Evolutionary conservation across 2,888 invertebrate species (phyloP).

Genomic region (Thumatha senex): DNA sequence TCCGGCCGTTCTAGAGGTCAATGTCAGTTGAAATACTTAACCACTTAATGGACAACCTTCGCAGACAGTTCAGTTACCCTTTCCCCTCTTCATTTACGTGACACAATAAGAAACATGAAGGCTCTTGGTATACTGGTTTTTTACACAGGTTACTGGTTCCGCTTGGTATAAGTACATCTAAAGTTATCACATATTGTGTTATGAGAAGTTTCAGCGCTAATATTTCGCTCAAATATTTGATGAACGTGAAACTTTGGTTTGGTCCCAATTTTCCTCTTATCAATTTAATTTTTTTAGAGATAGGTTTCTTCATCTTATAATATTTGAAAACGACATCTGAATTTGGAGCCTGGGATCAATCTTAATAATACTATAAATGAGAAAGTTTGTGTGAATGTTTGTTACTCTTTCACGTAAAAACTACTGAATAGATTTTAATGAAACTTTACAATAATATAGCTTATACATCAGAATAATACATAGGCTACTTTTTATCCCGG

Average conservation of each 20-base stretch:
- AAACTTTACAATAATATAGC: no score
- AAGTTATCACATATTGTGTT: slow-evolving; percentile 40
- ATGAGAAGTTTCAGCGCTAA: slow-evolving; percentile 37
- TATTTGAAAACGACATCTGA: no score
- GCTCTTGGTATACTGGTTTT: slow-evolving; percentile 46
- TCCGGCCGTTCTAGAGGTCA: slow-evolving; percentile 69
- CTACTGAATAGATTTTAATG: no score
- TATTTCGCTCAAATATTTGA: slow-evolving; percentile 27
- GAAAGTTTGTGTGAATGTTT: no score
- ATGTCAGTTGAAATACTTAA: slow-evolving; percentile 63
- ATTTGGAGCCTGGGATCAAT: no score
- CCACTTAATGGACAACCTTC: slow-evolving; percentile 49
- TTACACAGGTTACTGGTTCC: slow-evolving; percentile 54
- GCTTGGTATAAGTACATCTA: slow-evolving; percentile 40
- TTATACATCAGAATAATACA: no score
- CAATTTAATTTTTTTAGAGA: neutral
- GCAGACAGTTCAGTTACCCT: slow-evolving; percentile 44
- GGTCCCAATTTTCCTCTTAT: slow-evolving; percentile 4
- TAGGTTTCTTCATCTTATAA: no score
- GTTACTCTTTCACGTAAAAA: no score
- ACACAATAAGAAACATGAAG: slow-evolving; percentile 40
- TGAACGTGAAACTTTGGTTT: slow-evolving; percentile 11
- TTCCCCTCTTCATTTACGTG: slow-evolving; percentile 39
- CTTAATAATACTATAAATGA: no score
- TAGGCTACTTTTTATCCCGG: no score